These are phyloP conservation scores for Cotesia chilonis DNA, from an alignment of 1,140 invertebrate genomes.

Conservation along the genomic window DNA sequence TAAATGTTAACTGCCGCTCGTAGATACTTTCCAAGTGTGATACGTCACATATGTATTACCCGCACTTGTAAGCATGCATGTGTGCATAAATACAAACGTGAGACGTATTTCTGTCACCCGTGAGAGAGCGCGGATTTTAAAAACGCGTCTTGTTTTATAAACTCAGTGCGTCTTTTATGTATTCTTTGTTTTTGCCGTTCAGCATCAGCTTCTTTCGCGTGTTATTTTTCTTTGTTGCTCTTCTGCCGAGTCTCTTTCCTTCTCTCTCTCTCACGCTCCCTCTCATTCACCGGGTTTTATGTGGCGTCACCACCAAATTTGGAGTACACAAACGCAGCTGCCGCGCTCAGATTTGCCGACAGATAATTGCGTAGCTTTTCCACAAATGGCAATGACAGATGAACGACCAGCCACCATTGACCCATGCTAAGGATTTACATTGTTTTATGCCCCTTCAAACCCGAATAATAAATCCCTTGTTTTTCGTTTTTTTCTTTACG, in stretches of 20 bases:
- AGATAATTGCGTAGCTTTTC: slow-evolving; percentile 62
- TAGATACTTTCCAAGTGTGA: neutral
- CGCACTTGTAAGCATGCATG: no score
- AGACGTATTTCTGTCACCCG: slow-evolving; percentile 17
- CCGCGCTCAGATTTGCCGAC: slow-evolving; percentile 57
- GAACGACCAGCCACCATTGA: slow-evolving; percentile 12
- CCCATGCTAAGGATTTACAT: neutral
- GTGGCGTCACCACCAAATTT: slow-evolving; percentile 48
- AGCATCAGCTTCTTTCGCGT: no score
- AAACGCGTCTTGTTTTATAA: slow-evolving; percentile 1
- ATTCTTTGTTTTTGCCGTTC: no score
- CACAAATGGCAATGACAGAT: slow-evolving; percentile 55
- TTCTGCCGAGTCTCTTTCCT: no score
- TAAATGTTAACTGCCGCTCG: slow-evolving; percentile 33
- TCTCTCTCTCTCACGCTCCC: slow-evolving; percentile 19
- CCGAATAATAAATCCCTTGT: no score
- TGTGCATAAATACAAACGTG: neutral
- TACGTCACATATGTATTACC: no score
- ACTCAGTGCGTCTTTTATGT: no score
- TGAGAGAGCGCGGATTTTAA: slow-evolving; percentile 39
- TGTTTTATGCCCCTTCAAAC: no score
- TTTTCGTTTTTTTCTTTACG: no score
- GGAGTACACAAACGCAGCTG: slow-evolving; percentile 49
- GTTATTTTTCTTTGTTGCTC: no score
- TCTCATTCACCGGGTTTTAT: slow-evolving; percentile 12